Evolutionary conservation across 2,113 vertebrate species (phyloP), one percentile per base, ranked within the genome.

Genomic region (Sander lucioperca): DNA sequence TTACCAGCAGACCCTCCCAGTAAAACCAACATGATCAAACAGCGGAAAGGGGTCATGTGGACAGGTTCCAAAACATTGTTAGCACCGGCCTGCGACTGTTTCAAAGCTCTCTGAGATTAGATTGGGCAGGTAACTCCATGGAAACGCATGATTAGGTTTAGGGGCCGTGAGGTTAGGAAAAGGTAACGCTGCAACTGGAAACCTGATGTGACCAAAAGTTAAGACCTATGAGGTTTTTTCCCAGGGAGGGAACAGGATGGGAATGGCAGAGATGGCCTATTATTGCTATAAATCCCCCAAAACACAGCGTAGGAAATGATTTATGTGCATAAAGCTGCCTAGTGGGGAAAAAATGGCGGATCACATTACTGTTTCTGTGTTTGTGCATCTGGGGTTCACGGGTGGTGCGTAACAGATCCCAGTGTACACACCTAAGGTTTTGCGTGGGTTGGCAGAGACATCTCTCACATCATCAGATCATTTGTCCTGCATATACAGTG

Each of bases 281-380:
- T 94, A 95, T 95, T 94, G 83, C 91, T 92, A 87, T 87, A 94
- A 94, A 94, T 94, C 90, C 87, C 89, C 88, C 89, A 92, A 96
- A 95, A 94, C 93, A 94, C 86, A 82, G 93, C 47, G 74, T 92
- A 95, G 93, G 93, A 95, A 95, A 95, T 95, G 91, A 95, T 94
- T 94, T 94, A 94, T 93, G 92, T 93, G 91, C 91, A 93, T 93
- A 93, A 95, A 93, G 89, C 84, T 83, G 86, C 91, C 77, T 90
- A 83, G 88, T 89, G 88, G 89, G 89, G 90, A 93, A 91, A 92
- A 94, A 90, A 91, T 84, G 51, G 86, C 25, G 90, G 89, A 91
- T 94, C 89, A 78, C 89, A 65, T 95, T 93, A 94, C 94, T 80
- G 86, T 91, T 89, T 90, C 91, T 91, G 82, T 94, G 90, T 93